Evolutionary conservation across 2,797 vertebrate genomes (phyloP), one percentile per base, ranked within the genome.

Genomic region (Corythornis leucogaster): DNA sequence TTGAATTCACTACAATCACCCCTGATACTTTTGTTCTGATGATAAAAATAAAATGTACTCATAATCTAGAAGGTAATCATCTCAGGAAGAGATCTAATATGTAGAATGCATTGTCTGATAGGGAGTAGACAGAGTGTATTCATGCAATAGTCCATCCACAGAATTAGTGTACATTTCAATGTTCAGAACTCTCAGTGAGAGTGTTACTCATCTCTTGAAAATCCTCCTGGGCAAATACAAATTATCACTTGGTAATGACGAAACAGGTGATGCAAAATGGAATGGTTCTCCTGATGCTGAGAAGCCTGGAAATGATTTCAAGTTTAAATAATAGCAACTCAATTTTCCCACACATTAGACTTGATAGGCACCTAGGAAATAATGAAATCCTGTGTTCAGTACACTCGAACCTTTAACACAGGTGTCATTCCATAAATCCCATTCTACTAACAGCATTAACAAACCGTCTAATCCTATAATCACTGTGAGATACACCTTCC

Each of bases 211-310:
- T 91, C 87, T 71, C 85, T 53, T 57, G 68, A 85, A 96, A 95
- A 96, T 89, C 95, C 94, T 95, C 93, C 82, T 74, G 89, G 94
- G 94, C 90, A 96, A 93, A 93, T 90, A 95, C 82, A 88, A 87
- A 93, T 91, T 91, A 93, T 82, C 93, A 96, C 87, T 71, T 74
- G 94, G 61, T 83, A 80, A 94, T 83, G 75, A 92, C 86, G 90
- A 95, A 92, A 93, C 82, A 90, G 95, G 88, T 90, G 87, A 89
- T 87, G 69, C 87, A 90, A 93, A 95, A 90, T 93, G 45, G 46
- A 91, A 91, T 80, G 63, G 92, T 93, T 82, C 92, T 95, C 92
- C 71, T 85, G 92, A 91, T 93, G 94, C 85, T 58, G 82, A 87
- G 67, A 69, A 83, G 58, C 38, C 64, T 16, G 57, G 80, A 92